phyloP scores from a whole-genome alignment of 2,888 invertebrate species.

The Chloroclystis v-ata region DNA sequence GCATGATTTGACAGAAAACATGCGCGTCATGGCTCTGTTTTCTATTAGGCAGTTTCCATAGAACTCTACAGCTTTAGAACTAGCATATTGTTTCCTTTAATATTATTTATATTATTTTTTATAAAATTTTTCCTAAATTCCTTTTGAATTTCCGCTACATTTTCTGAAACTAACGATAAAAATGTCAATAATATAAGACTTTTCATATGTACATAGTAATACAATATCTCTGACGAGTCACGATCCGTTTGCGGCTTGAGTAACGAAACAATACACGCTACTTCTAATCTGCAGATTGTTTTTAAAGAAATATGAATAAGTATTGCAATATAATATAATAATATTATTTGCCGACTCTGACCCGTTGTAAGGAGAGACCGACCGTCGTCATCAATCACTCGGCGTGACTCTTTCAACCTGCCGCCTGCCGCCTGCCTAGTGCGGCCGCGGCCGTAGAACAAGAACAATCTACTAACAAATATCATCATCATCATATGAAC shows the following conservation, averaged over 20 bases:
- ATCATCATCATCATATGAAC: too few species aligned
- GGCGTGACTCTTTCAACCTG: slow-evolving; percentile 76
- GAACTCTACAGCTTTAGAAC: slow-evolving; percentile 39
- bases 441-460: slow-evolving; percentile 23
- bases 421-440: slow-evolving; percentile 47
- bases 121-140: too few species aligned
- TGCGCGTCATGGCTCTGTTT: slow-evolving; percentile 57
- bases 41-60: slow-evolving; percentile 47
- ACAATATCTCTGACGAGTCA: too few species aligned
- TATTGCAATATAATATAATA: slow-evolving; percentile 30
- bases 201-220: too few species aligned
- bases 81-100: slow-evolving; percentile 8
- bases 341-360: slow-evolving; percentile 71
- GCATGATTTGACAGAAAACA: slow-evolving; percentile 67
- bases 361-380: slow-evolving; percentile 65
- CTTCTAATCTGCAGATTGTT: too few species aligned
- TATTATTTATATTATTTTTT: neutral
- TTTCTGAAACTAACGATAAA: too few species aligned
- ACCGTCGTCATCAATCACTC: slow-evolving; percentile 70
- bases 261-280: too few species aligned
- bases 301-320: neutral
- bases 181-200: too few species aligned
- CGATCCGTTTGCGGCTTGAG: too few species aligned
- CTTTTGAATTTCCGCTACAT: too few species aligned
- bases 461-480: neutral